Evolutionary conservation across 1,140 invertebrate species (phyloP).

Genomic region (Neotoxoptera formosana): DNA sequence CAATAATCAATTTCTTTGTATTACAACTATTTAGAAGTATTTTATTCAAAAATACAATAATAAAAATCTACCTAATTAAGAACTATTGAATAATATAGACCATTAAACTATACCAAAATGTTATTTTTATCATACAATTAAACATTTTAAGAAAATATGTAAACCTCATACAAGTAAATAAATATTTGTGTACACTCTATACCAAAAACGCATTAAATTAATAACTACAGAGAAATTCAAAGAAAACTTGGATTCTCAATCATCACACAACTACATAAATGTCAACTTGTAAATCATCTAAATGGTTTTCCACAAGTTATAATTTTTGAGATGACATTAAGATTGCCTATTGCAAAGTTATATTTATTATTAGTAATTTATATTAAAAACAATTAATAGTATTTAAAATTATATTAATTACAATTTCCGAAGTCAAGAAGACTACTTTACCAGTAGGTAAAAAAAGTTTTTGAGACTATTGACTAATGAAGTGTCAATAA

Average conservation of each 20-base stretch:
- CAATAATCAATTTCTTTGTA: not conserved
- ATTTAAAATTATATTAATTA: not conserved
- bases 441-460: not conserved
- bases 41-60: slow-evolving; percentile 13
- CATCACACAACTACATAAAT: not conserved
- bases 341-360: not conserved
- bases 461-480: not conserved
- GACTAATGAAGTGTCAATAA: not conserved
- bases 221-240: not conserved
- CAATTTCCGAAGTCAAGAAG: not conserved
- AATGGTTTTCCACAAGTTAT: not conserved
- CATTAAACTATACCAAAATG: not conserved
- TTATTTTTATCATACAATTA: slow-evolving; percentile 22
- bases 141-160: not conserved
- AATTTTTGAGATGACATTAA: not conserved
- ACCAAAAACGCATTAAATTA: not conserved
- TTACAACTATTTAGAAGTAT: not conserved
- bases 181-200: not conserved
- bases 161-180: slow-evolving; percentile 29
- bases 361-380: not conserved
- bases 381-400: not conserved
- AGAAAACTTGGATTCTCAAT: not conserved
- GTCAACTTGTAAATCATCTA: not conserved
- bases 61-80: slow-evolving; percentile 30
- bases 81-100: not conserved